Conservation (phyloP, 2,113 vertebrate genomes). For the Pterocles orientalis region DNA sequence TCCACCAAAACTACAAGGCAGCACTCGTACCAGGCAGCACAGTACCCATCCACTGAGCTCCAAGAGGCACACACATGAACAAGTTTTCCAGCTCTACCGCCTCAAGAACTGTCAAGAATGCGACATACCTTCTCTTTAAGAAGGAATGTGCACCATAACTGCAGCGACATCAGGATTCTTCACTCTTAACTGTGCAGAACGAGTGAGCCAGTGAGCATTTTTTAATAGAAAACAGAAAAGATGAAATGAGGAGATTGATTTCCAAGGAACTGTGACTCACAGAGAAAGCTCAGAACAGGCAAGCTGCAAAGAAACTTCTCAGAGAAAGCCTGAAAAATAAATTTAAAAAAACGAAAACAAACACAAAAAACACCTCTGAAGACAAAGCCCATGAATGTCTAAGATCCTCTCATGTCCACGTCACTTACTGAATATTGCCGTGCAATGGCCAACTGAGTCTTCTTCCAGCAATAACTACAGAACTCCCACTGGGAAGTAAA, state of each 20-base stretch:
- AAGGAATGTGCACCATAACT: background rate
- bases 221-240: background rate
- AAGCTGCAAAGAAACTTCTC: background rate
- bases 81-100: background rate
- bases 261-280: background rate
- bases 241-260: background rate
- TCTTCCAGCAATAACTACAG: background rate
- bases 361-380: background rate
- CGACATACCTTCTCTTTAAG: background rate
- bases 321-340: background rate
- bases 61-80: background rate
- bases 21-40: background rate
- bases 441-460: background rate
- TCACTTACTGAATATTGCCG: background rate
- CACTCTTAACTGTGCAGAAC: background rate
- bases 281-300: background rate
- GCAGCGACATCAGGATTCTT: background rate
- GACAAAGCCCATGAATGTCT: background rate
- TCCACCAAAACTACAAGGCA: accelerated
- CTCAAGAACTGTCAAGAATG: background rate
- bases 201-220: background rate
- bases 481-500: background rate
- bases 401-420: background rate
- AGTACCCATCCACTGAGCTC: background rate
- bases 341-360: too few relatives aligned